These are phyloP conservation scores for Tribolium castaneum DNA, from an alignment of 1,140 invertebrate genomes.

Conservation along the genomic window DNA sequence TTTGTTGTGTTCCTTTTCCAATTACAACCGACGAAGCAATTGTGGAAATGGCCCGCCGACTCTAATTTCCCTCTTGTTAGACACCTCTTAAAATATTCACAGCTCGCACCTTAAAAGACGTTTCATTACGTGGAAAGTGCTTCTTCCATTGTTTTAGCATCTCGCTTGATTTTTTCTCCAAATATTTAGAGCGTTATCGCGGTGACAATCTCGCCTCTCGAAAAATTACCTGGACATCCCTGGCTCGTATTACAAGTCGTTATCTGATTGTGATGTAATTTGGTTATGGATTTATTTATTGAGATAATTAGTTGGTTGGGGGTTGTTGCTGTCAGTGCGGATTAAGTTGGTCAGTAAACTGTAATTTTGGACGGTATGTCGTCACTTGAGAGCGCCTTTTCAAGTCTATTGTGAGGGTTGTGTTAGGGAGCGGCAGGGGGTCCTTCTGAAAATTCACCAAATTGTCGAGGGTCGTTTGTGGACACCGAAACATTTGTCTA, in stretches of 20 bases:
- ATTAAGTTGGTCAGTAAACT: not conserved
- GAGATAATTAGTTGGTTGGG: not conserved
- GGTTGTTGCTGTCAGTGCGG: not conserved
- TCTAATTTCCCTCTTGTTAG: not conserved
- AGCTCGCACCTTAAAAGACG: not conserved
- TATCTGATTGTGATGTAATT: not conserved
- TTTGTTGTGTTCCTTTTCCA: too few species aligned
- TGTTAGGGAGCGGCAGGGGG: not conserved
- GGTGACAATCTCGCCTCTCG: not conserved
- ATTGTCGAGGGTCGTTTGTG: not conserved
- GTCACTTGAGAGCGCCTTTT: not conserved
- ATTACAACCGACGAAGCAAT: not conserved
- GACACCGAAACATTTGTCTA: slow-evolving; percentile 8
- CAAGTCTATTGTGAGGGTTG: not conserved
- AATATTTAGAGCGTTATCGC: not conserved
- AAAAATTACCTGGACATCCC: not conserved
- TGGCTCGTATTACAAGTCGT: not conserved
- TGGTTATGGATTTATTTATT: not conserved
- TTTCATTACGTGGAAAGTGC: not conserved
- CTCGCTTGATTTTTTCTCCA: not conserved
- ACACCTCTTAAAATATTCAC: slow-evolving; percentile 4
- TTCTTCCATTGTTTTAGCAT: not conserved
- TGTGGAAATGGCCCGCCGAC: not conserved
- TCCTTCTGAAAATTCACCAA: slow-evolving; percentile 1
- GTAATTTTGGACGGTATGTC: not conserved